These are phyloP conservation scores for Hippopotamyrus pictus DNA, from an alignment of 2,797 vertebrate species.

Conservation along the genomic window DNA sequence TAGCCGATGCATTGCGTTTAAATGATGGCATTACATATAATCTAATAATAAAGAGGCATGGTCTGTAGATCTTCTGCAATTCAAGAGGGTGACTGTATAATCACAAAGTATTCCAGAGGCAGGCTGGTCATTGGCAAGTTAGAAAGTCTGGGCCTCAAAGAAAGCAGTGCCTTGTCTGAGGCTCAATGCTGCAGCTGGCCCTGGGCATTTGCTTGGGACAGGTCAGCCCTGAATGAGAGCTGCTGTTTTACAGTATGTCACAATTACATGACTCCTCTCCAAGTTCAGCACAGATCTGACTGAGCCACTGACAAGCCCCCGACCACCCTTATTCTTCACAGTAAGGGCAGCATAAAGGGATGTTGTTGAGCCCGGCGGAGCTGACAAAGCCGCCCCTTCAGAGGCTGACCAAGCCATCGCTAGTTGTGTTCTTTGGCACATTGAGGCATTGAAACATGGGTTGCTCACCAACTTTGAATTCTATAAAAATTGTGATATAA, in stretches of 20 bases:
- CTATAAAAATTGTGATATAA: slow-evolving; percentile 51
- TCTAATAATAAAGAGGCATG: slow-evolving; percentile 50
- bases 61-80: slow-evolving; percentile 40
- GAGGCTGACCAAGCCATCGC: slow-evolving; percentile 63
- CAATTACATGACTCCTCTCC: slow-evolving; percentile 71
- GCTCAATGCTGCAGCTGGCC: slow-evolving; percentile 69
- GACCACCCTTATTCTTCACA: slow-evolving; percentile 71
- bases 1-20: background rate
- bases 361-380: slow-evolving; percentile 70
- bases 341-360: slow-evolving; percentile 70
- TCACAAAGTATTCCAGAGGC: slow-evolving; percentile 64
- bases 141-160: slow-evolving; percentile 66
- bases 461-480: slow-evolving; percentile 64
- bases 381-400: slow-evolving; percentile 68
- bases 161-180: slow-evolving; percentile 72
- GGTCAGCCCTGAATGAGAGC: slow-evolving; percentile 70
- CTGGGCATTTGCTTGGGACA: slow-evolving; percentile 59
- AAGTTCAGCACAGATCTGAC: slow-evolving; percentile 68
- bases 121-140: slow-evolving; percentile 66
- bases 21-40: slow-evolving; percentile 28
- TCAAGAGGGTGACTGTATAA: slow-evolving; percentile 52
- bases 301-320: slow-evolving; percentile 66
- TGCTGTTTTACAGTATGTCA: slow-evolving; percentile 76
- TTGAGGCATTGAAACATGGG: slow-evolving; percentile 71
- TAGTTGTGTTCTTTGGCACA: slow-evolving; percentile 63